Evolutionary conservation across 2,888 invertebrate species (phyloP), one percentile per base, ranked within the genome.

Genomic region (Dexiosoma caninum): DNA sequence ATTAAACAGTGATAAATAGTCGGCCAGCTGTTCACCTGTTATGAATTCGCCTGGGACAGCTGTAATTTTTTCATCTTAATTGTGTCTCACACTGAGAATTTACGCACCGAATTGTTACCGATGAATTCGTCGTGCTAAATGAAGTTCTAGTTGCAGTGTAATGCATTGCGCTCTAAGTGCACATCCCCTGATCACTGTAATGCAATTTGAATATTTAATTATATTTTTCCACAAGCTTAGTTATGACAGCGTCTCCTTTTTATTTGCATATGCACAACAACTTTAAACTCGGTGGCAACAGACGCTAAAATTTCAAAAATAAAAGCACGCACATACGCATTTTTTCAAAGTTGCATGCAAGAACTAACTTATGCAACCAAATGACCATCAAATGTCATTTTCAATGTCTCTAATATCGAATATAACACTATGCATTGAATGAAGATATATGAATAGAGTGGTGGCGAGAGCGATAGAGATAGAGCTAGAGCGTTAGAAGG

Each of bases 301-400:
- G 51, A 62, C 71, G 23, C 40, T 40, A 21, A 71, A 71, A 32
- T 35, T 19, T 49, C 44, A 40, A 27, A 49, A 42, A 57, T 2
- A 23, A 4, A 49, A 19, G 16, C 9, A 44, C 19, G 3, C 16
- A 21, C 19, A 5, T 27, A 27, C 7, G 9, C 32, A 53, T 21
- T 10, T 46, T 46, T 30, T 16, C 10, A 10, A 23, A 42, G 2
- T 16, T 9, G 12, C 55, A 27, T 49, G 74, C 66, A 75, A 49
- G 66, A 75, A 66, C 49, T 66, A 27, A 51, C 37, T 66, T 30
- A 14, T 64, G 57, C 55, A 57, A 19, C 21, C 2, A 49, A 57
- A 57, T 75, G 74, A 32, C 77, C 62, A 62, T 77, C 55, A 62
- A 55, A 69, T 46, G 62, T 30, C 53, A 60, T 0, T 59, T 69